Conservation (phyloP, 2,797 vertebrate genomes). For the Crocodylus rhombifer region DNA sequence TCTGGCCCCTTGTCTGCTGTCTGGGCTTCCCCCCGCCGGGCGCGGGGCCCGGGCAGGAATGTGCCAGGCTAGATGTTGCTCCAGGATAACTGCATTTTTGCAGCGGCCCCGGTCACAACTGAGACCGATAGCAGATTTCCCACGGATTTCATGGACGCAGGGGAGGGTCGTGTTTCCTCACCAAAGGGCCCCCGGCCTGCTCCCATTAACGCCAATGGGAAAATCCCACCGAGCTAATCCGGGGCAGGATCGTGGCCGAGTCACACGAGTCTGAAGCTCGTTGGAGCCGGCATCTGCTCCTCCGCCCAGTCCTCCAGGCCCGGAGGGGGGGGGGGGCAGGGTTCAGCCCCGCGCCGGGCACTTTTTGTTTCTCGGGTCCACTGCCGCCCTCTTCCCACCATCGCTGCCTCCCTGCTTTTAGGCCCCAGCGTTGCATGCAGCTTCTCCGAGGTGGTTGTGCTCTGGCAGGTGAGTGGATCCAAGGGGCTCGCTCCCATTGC, state of each 20-base stretch:
- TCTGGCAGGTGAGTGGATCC: too few relatives aligned
- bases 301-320: rapidly evolving
- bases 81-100: constrained; percentile 63
- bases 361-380: too few relatives aligned
- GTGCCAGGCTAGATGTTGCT: not conserved
- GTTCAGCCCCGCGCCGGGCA: not conserved
- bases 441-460: too few relatives aligned
- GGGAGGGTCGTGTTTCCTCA: not conserved
- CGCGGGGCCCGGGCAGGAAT: too few relatives aligned
- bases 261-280: not conserved
- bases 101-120: constrained; percentile 8
- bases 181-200: not conserved
- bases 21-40: too few relatives aligned
- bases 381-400: too few relatives aligned
- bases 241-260: not conserved
- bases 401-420: too few relatives aligned
- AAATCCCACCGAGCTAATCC: not conserved
- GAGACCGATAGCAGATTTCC: not conserved
- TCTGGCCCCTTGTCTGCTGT: too few relatives aligned
- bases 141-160: not conserved
- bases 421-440: too few relatives aligned
- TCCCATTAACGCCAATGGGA: not conserved
- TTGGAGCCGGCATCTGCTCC: not conserved
- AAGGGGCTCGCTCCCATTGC: too few relatives aligned
- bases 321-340: not conserved